Percentiles rank a stretch among this genome's conserved stretches.
Conservation (phyloP, 2,888 invertebrate species). For the Reticulitermes lucifugus region DNA sequence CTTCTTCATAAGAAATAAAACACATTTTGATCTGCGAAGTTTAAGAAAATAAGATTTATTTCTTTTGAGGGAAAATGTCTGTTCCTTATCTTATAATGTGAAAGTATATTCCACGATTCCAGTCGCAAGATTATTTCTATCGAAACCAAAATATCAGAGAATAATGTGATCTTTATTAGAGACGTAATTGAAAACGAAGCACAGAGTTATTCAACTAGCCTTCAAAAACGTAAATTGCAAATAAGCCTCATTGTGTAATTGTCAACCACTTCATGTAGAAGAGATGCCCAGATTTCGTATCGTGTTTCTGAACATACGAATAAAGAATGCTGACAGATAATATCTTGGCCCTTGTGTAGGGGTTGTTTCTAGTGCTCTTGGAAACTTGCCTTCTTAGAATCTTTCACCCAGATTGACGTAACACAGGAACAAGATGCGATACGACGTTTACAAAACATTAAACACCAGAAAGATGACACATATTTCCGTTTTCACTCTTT, state of each 20-base stretch:
- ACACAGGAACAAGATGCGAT: background rate
- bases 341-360: background rate
- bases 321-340: background rate
- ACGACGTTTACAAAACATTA: conserved; percentile 53
- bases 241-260: no score
- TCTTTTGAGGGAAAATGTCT: background rate
- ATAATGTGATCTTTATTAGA: background rate
- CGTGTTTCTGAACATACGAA: background rate
- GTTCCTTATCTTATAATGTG: background rate
- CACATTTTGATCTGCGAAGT: no score
- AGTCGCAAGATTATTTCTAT: background rate
- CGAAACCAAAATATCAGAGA: background rate
- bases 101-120: background rate
- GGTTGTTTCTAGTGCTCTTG: background rate
- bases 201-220: no score
- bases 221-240: no score
- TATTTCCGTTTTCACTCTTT: conserved; percentile 24
- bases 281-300: background rate
- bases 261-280: background rate
- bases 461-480: conserved; percentile 48
- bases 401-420: conserved; percentile 17
- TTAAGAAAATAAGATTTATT: no score
- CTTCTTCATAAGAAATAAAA: no score
- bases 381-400: conserved; percentile 12
- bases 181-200: background rate